Evolutionary conservation across 2,797 vertebrate genomes (phyloP).

Genomic region (Nannoperca australis): DNA sequence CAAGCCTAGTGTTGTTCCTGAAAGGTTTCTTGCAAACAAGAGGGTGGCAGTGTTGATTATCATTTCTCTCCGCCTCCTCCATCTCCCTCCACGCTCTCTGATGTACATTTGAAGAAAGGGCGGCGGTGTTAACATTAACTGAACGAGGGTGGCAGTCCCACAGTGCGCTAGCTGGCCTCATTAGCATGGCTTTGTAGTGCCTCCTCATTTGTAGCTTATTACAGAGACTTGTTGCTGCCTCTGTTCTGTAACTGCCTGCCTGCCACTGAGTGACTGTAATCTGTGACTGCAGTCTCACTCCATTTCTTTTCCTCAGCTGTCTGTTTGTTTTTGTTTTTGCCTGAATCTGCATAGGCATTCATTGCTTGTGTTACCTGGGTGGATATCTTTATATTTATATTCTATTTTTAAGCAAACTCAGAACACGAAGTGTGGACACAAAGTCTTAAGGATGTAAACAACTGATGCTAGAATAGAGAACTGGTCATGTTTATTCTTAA

Average conservation of each 20-base stretch:
- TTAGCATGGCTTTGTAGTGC: slow-evolving; percentile 81
- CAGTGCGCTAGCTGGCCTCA: slow-evolving; percentile 61
- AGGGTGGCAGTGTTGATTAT: slow-evolving; percentile 58
- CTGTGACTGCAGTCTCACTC: slow-evolving; percentile 33
- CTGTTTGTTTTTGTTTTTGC: slow-evolving; percentile 12
- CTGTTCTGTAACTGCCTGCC: slow-evolving; percentile 48
- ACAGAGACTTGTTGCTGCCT: slow-evolving; percentile 67
- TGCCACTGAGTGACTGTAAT: slow-evolving; percentile 59
- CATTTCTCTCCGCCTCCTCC: slow-evolving; percentile 49
- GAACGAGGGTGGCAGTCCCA: slow-evolving; percentile 63
- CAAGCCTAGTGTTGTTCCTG: slow-evolving; percentile 8
- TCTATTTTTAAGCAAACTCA: slow-evolving; percentile 20
- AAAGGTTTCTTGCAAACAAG: slow-evolving; percentile 51
- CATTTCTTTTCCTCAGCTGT: slow-evolving; percentile 13
- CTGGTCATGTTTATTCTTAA: slow-evolving; percentile 3
- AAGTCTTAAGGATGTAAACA: background rate
- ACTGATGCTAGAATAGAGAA: background rate
- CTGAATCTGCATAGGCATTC: slow-evolving; percentile 21
- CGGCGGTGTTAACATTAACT: slow-evolving; percentile 37
- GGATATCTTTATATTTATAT: slow-evolving; percentile 9
- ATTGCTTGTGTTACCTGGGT: slow-evolving; percentile 13
- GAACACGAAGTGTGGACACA: background rate
- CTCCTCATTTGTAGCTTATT: slow-evolving; percentile 77
- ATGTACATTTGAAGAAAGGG: slow-evolving; percentile 52
- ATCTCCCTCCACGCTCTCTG: slow-evolving; percentile 39